phyloP scores from a whole-genome alignment of 2,797 vertebrate species.

The Rhinatrema bivittatum region DNA sequence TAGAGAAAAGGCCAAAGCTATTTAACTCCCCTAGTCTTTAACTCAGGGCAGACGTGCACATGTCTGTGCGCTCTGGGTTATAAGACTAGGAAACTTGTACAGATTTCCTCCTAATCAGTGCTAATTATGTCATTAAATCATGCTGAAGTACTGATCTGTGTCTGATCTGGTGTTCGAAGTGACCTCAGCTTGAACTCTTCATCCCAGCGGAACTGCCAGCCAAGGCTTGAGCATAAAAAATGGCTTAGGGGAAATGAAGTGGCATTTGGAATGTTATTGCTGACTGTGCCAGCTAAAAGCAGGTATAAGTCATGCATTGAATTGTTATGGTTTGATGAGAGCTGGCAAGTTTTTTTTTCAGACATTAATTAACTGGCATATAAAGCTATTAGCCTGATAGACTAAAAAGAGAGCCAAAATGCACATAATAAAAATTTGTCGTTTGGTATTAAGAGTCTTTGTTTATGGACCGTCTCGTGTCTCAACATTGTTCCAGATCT shows the following conservation, averaged over 20 bases:
- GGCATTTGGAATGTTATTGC: slow-evolving; percentile 39
- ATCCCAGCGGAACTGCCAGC: slow-evolving; percentile 18
- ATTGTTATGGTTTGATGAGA: slow-evolving; percentile 34
- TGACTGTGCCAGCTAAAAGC: slow-evolving; percentile 31
- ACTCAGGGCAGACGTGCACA: too few species aligned
- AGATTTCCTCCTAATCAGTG: slow-evolving; percentile 2
- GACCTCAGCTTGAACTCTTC: slow-evolving; percentile 23
- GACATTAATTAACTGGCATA: slow-evolving; percentile 35
- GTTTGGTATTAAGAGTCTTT: slow-evolving; percentile 35
- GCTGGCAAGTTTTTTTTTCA: slow-evolving; percentile 28
- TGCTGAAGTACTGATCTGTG: neutral
- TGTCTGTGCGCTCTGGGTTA: neutral
- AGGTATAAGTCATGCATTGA: slow-evolving; percentile 26
- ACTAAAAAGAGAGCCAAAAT: slow-evolving; percentile 35
- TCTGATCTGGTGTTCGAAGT: slow-evolving; percentile 2
- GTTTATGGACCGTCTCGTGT: slow-evolving; percentile 44
- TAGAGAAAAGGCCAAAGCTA: too few species aligned
- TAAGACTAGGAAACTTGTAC: neutral
- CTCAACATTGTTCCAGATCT: slow-evolving; percentile 36
- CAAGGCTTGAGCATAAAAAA: slow-evolving; percentile 32
- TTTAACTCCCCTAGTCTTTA: too few species aligned
- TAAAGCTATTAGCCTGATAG: slow-evolving; percentile 40
- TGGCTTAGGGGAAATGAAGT: slow-evolving; percentile 36
- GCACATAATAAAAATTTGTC: slow-evolving; percentile 43
- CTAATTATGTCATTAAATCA: slow-evolving; percentile 5